Percentiles rank a stretch among this genome's conserved stretches.
Evolutionary conservation across 2,113 vertebrate species (phyloP).

Genomic region (Oreochromis tanganicae): DNA sequence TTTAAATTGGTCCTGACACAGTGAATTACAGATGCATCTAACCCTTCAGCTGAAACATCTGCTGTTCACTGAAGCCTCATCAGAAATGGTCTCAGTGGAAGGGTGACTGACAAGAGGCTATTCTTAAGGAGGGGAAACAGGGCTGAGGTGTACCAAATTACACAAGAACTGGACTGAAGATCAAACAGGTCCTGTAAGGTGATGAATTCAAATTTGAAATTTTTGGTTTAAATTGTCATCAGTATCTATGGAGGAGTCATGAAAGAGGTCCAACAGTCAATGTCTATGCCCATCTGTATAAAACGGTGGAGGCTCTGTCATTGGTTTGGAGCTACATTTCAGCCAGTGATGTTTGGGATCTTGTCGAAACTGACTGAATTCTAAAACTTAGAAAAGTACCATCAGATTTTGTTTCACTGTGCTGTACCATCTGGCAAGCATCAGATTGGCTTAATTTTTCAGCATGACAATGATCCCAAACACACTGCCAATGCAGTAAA

Average conservation of each 20-base stretch:
- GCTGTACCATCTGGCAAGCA: not conserved
- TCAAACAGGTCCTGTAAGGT: not conserved
- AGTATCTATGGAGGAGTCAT: not conserved
- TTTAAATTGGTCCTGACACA: not conserved
- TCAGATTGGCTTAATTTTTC: not conserved
- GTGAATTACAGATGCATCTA: not conserved
- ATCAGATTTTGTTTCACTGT: not conserved
- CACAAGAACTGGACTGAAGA: not conserved
- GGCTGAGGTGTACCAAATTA: not conserved
- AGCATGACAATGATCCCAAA: not conserved
- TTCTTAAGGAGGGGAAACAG: not conserved
- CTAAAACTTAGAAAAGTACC: not conserved
- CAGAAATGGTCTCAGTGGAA: not conserved
- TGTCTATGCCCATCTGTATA: not conserved
- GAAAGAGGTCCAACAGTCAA: not conserved
- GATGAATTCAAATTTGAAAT: not conserved
- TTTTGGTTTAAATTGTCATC: not conserved
- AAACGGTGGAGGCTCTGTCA: not conserved
- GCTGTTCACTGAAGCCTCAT: not conserved
- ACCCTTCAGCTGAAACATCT: not conserved
- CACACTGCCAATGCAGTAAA: not conserved
- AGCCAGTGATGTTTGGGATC: not conserved
- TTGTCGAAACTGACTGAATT: not conserved
- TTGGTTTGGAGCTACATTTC: not conserved
- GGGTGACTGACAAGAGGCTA: not conserved